A percentile compares a stretch with the other conserved stretches of the same genome.
Evolutionary conservation across 1,140 invertebrate species (phyloP).

Genomic region (Prorops nasuta): DNA sequence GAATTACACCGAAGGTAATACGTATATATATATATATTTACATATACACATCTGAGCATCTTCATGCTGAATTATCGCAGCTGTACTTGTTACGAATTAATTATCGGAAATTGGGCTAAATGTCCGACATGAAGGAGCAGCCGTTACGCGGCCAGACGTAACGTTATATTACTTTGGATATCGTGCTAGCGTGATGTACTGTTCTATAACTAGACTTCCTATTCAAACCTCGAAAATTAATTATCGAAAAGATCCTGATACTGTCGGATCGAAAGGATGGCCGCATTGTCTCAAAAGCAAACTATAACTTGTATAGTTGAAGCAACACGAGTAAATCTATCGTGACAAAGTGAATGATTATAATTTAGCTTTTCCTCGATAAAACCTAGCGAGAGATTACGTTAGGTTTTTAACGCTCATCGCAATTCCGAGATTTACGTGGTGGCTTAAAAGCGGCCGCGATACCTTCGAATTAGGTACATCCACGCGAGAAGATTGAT

Average conservation of each 20-base stretch:
- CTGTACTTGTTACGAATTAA: background rate
- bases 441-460: slow-evolving; percentile 11
- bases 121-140: background rate
- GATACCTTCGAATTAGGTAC: slow-evolving; percentile 45
- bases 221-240: too few species aligned
- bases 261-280: too few species aligned
- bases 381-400: too few species aligned
- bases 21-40: background rate
- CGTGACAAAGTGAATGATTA: too few species aligned
- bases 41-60: background rate
- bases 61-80: background rate
- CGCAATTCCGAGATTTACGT: background rate
- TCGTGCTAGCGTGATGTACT: too few species aligned
- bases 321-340: too few species aligned
- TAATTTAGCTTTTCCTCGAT: too few species aligned
- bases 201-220: too few species aligned
- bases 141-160: background rate
- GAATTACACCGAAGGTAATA: background rate
- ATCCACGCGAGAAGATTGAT: slow-evolving; percentile 52
- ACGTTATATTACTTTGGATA: background rate
- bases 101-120: background rate
- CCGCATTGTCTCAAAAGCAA: too few species aligned
- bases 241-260: too few species aligned
- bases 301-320: too few species aligned
- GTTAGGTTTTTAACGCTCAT: too few species aligned